Evolutionary conservation across 2,797 vertebrate species (phyloP), one percentile per base, ranked within the genome.

Genomic region (Anniella stebbinsi): DNA sequence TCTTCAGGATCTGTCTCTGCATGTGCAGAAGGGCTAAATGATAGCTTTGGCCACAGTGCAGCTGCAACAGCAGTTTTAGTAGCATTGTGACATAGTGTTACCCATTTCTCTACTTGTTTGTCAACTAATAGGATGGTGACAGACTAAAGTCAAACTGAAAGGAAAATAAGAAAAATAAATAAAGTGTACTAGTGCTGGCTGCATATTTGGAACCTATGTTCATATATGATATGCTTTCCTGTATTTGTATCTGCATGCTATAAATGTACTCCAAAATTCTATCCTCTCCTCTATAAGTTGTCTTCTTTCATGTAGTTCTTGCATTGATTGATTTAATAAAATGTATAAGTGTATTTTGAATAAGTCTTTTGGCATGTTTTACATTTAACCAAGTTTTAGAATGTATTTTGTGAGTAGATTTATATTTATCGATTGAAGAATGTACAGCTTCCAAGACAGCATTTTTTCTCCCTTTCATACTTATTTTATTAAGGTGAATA

Each of bases 271-370:
- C n/a, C 54, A 80, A 57, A 73, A 41, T 33, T 57, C 80, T 38
- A 81, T 80, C 38, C 36, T 28, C 87, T 28, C n/a, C 0, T 60
- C 36, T 93, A 51, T 77, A 85, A 51, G 18, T 81, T 82, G 21
- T 5, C 67, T 5, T 6, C 63, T 84, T 10, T 51, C 83, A 84
- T 41, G 5, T 86, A 18, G 0, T 51, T 90, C 28, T 80, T 67
- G 33, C 36, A 8, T 2, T 73, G 12, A 80, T 0, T 2, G 21
- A 2, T 87, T 70, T 86, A 90, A 67, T 67, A 8, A 25, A 87
- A 88, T 28, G 63, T 21, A 75, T 80, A 11, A 23, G 89, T 77
- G 91, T 87, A 90, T 21, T 77, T 33, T 91, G 70, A 89, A 92
- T 84, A 88, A 66, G 18, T 6, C 30, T 45, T 57, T 63, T 57